These are phyloP conservation scores for Oreochromis aureus DNA, from an alignment of 2,113 vertebrate genomes.

Conservation along the genomic window DNA sequence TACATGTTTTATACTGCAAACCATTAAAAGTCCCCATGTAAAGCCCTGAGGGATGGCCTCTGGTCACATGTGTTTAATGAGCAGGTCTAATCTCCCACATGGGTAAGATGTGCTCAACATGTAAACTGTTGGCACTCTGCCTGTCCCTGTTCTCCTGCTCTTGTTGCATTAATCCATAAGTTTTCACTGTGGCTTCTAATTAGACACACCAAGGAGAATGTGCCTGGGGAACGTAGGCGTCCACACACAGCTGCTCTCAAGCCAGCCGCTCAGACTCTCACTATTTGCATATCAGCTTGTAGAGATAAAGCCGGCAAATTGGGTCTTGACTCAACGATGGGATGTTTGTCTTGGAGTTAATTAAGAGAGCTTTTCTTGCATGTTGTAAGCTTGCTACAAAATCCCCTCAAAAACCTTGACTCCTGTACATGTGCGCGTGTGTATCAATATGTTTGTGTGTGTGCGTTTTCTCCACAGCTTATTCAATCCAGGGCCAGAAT, in stretches of 20 bases:
- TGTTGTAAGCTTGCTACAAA: conserved; percentile 28
- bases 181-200: conserved; percentile 38
- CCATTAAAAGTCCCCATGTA: background rate
- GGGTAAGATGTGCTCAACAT: conserved; percentile 6
- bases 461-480: conserved; percentile 73
- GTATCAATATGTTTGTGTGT: background rate
- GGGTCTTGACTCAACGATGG: conserved; percentile 3
- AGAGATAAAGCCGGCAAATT: conserved; percentile 46
- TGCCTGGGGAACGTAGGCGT: conserved; percentile 21
- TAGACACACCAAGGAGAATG: conserved; percentile 9
- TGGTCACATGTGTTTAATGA: conserved; percentile 42
- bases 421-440: background rate
- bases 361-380: conserved; percentile 43
- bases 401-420: background rate
- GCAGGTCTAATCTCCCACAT: conserved; percentile 9
- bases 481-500: conserved; percentile 95
- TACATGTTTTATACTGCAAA: background rate
- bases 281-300: conserved; percentile 44
- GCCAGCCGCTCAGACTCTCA: conserved; percentile 9
- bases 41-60: conserved; percentile 3
- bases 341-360: conserved; percentile 46
- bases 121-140: conserved; percentile 14
- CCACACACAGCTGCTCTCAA: conserved; percentile 24
- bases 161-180: conserved; percentile 31
- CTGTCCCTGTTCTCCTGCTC: background rate